Base-by-base conservation (phyloP, 2,888 invertebrate species). In the Netelia inedita region DNA sequence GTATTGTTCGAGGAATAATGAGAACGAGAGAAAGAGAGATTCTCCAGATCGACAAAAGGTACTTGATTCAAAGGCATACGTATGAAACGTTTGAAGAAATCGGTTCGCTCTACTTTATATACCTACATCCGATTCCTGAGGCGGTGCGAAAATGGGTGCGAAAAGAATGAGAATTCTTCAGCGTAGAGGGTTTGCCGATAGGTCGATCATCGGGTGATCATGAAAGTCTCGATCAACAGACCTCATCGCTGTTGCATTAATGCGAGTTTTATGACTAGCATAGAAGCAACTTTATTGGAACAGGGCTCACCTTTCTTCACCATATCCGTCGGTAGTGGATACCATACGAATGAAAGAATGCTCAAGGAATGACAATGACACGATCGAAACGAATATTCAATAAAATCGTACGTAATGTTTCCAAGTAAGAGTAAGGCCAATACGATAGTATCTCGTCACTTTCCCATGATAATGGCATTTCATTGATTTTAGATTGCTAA, bases 1-100 rank as follows among this genome's bases (percentile, higher is more conserved):
- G 78, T 82, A 88, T 88, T 90, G 88, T 89, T 89, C 86, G 79
- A 74, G 71, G 74, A 72, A 82, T 80, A 86, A 88, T 86, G 87
- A 74, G 78, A 87, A 73, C 83, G 74, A 76, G 28, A 63, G 16
- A 88, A 92, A 92, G 69, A 46, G 57, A 57, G 35, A 16, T 59
- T 61, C 53, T 61, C 11, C 28, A 19, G 28, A 28, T 69, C 6
- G 16, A 69, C 69, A 61, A 59, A 68, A 57, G 16, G 59, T 55
- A 57, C 35, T n/a, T 59, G 41, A 19, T 10, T 19, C 57, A 57
- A 41, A 65, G 28, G 55, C 43, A 19, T 57, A 59, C 3, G 46
- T 35, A 66, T n/a, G 46, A 19, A 19, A 61, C 35, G n/a, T 19
- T 61, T 43, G 28, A 78, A 78, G 59, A 50, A 57, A 16, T 16